phyloP scores from a whole-genome alignment of 2,797 vertebrate genomes.

The Silurus lanzhouensis region DNA sequence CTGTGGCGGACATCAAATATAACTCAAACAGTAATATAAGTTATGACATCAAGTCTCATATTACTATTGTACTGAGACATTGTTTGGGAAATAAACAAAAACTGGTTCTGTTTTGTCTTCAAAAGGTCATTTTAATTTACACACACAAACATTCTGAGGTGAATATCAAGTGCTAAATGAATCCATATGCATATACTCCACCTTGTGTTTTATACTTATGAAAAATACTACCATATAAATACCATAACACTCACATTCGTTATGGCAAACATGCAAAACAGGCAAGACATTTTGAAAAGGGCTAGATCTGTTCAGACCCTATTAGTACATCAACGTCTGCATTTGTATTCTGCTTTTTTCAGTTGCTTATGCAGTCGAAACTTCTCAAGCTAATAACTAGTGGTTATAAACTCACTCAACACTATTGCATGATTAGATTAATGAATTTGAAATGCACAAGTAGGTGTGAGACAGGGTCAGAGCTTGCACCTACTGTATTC shows the following conservation, averaged over 20 bases:
- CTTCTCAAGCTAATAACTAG: neutral
- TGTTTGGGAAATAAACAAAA: neutral
- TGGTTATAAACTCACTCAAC: neutral
- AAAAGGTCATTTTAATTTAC: conserved; percentile 19
- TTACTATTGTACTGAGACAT: neutral
- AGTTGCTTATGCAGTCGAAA: neutral
- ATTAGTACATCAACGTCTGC: neutral
- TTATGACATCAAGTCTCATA: neutral
- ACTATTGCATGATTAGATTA: neutral
- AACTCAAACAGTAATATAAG: neutral
- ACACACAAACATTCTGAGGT: neutral
- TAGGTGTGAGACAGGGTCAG: neutral
- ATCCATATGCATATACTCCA: neutral
- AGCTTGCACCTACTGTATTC: neutral
- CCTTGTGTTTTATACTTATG: conserved; percentile 3
- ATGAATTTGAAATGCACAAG: neutral
- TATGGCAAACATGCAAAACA: conserved; percentile 9
- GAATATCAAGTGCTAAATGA: neutral
- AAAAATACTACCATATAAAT: neutral
- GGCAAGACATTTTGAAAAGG: neutral
- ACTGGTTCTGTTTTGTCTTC: neutral
- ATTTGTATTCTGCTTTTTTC: neutral
- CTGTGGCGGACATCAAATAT: neutral
- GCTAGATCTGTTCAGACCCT: neutral
- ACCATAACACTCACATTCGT: neutral